A percentile compares a stretch with the other conserved stretches of the same genome.
Conservation (phyloP, 1,140 invertebrate genomes). For the Chrysopa pallens region DNA sequence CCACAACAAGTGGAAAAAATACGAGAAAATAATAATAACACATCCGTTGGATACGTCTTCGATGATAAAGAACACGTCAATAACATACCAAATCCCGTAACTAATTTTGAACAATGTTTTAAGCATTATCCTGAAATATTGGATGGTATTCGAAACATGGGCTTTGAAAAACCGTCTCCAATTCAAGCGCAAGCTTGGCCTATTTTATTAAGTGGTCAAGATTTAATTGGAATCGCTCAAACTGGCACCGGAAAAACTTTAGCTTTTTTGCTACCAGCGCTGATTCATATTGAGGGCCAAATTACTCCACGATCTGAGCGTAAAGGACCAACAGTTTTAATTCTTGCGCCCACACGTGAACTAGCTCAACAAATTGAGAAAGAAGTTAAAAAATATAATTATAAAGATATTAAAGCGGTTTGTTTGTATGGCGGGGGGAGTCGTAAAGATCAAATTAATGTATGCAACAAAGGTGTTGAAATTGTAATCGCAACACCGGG, state of each 20-base stretch:
- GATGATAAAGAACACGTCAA: slow-evolving; percentile 21
- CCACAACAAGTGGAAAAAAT: slow-evolving; percentile 39
- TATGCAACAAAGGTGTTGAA: slow-evolving; percentile 54
- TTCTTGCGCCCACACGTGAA: slow-evolving; percentile 81
- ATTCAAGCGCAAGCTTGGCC: slow-evolving; percentile 88
- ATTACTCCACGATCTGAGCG: slow-evolving; percentile 41
- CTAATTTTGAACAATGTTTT: slow-evolving; percentile 74
- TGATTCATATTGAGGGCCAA: slow-evolving; percentile 78
- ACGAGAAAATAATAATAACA: slow-evolving; percentile 48
- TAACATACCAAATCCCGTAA: slow-evolving; percentile 65
- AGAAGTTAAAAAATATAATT: slow-evolving; percentile 75
- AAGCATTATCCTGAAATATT: slow-evolving; percentile 65
- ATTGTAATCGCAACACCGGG: slow-evolving; percentile 83
- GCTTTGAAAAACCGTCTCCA: slow-evolving; percentile 70
- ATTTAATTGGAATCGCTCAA: slow-evolving; percentile 87
- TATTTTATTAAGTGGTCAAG: slow-evolving; percentile 61
- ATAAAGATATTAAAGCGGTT: slow-evolving; percentile 68
- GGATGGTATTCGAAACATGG: slow-evolving; percentile 61
- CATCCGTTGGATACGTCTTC: slow-evolving; percentile 24
- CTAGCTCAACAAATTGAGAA: slow-evolving; percentile 79
- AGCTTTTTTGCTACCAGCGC: slow-evolving; percentile 76
- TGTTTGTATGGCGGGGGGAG: slow-evolving; percentile 76
- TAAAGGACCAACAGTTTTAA: slow-evolving; percentile 63
- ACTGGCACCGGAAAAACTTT: slow-evolving; percentile 83
- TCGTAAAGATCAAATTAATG: slow-evolving; percentile 52